These are phyloP conservation scores for Leptinotarsa rubiginosa DNA, from an alignment of 2,888 invertebrate genomes.

Conservation along the genomic window DNA sequence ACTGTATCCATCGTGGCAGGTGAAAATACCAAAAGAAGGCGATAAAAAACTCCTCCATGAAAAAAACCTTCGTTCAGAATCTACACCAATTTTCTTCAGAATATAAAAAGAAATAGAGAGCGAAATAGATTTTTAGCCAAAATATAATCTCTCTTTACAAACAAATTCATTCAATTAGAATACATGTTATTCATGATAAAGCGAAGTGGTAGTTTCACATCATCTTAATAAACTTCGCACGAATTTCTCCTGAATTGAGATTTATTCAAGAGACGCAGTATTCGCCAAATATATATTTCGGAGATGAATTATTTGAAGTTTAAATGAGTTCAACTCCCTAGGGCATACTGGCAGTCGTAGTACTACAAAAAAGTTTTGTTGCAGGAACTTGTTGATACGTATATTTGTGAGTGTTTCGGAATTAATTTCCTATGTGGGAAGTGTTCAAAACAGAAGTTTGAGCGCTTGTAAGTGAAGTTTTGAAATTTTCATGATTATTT, in stretches of 20 bases:
- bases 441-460: slow-evolving; percentile 5
- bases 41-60: no score
- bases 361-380: slow-evolving; percentile 5
- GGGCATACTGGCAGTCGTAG: slow-evolving; percentile 5
- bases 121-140: no score
- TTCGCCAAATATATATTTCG: neutral
- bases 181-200: no score
- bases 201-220: no score
- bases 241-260: neutral
- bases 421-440: slow-evolving; percentile 14
- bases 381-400: neutral
- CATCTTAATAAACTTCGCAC: neutral
- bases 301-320: slow-evolving; percentile 2
- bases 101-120: no score
- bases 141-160: no score
- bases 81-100: no score
- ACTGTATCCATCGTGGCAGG: no score
- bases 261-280: neutral
- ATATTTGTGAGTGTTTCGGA: neutral
- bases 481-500: neutral
- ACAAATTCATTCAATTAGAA: no score
- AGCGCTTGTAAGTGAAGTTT: neutral
- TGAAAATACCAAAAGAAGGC: no score
- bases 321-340: slow-evolving; percentile 7
- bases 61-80: no score